Evolutionary conservation across 2,888 invertebrate species (phyloP), one percentile per base, ranked within the genome.

Genomic region (Pseudococcus jackbeardsleyi): DNA sequence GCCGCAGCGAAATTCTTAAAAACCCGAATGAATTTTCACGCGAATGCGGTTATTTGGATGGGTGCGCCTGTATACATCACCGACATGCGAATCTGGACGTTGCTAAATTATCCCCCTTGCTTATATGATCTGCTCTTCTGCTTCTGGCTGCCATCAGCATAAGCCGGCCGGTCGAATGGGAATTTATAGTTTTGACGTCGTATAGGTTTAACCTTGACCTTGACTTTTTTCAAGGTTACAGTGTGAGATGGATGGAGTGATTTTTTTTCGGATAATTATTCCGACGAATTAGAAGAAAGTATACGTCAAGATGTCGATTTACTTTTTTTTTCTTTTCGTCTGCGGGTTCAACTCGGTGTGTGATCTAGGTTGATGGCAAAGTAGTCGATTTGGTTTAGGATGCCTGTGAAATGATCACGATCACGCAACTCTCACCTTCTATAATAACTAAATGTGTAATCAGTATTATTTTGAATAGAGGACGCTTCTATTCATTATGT

Each of bases 161-260:
- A 42, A 42, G 33, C 19, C 12, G 12, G n/a, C 22, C 15, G 64
- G 64, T 19, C 42, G 19, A 22, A 46, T 82, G 79, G 19, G 79
- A 82, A 82, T 19, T 82, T 82, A 82, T 82, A 46, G 79, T 46
- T 82, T 64, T 82, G 46, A 46, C 79, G 79, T 46, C 33, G 72
- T 72, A 42, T 42, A 42, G 42, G 42, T 42, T 42, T 42, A 79
- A 79, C 79, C 79, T 82, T 82, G 33, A 82, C 79, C 79, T 82
- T 82, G 79, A 82, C 79, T 82, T 42, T 82, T 82, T 82, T 72
- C 79, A 82, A 82, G 46, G 79, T 82, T 46, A 22, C 33, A 17
- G 17, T 8, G 17, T 2, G 17, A 46, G 46, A 46, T 46, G 7
- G 9, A n/a, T 19, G 46, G 79, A 22, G 6, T 82, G 6, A 22